Base-by-base conservation (phyloP, 2,797 vertebrate species). In the Agapornis canus region DNA sequence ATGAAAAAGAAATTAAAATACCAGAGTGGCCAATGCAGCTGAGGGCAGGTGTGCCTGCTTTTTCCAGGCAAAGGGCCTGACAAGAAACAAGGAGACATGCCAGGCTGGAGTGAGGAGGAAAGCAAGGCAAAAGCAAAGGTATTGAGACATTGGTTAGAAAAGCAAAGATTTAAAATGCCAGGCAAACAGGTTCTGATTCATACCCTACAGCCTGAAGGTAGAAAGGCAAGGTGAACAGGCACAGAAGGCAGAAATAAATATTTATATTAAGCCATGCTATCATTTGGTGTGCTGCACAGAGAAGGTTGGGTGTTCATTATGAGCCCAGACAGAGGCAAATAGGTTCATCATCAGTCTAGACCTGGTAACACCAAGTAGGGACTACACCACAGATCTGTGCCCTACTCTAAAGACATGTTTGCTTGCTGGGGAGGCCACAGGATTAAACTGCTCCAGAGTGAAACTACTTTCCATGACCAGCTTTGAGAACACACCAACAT, bases 141-240 rank as follows among this genome's bases (percentile, higher is more conserved):
- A 88, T 10, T 37, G 70, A 96, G 94, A 91, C 88, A 54, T 26
- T 70, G 69, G 90, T 86, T 66, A 90, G 91, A 79, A 96, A 97
- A 96, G 78, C 70, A 95, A 96, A 94, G 85, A 91, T n/a, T 45
- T 89, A 63, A 95, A 95, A 94, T 91, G 84, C 89, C 84, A 96
- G 82, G 82, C 82, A 94, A 96, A 96, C 59, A 96, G 82, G 56
- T 83, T 94, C 54, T 93, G 91, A 97, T 81, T 94, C 89, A 96
- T 70, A 75, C 63, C 39, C 42, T 91, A 86, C 3, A 2, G 72
- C 69, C 82, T 43, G 16, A 72, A 86, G 37, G 66, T 79, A 96
- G 68, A 91, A 86, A 63, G 59, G 23, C 73, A 91, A 37, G 11
- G 42, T 69, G 79, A 91, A 65, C 22, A 78, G 72, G 51, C 76